Percentiles rank a stretch among this genome's conserved stretches.
phyloP scores from a whole-genome alignment of 2,888 invertebrate genomes.

The Criorhina ranunculi region DNA sequence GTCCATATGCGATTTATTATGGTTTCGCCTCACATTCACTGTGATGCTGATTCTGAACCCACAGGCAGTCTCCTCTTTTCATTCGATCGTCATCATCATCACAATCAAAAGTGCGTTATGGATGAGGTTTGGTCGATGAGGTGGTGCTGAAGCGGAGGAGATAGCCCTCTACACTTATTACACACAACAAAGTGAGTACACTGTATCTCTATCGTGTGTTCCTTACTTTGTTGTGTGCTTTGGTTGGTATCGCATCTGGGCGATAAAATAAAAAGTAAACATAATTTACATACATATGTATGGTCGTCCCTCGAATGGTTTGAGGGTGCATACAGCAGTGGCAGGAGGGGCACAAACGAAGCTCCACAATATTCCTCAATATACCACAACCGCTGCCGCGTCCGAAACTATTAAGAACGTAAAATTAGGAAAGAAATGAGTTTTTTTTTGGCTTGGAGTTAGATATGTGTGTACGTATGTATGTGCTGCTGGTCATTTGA shows the following conservation, averaged over 20 bases:
- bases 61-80: neutral
- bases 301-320: constrained; percentile 46
- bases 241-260: constrained; percentile 63
- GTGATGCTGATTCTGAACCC: neutral
- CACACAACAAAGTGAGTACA: constrained; percentile 47
- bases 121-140: neutral
- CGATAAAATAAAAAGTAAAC: constrained; percentile 73
- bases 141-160: constrained; percentile 13
- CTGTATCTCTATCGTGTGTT: constrained; percentile 35
- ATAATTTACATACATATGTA: constrained; percentile 71
- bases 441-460: constrained; percentile 52
- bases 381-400: no score
- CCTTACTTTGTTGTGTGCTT: constrained; percentile 31
- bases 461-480: constrained; percentile 35
- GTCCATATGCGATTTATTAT: neutral
- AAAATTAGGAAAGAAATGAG: constrained; percentile 68
- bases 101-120: constrained; percentile 13
- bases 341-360: neutral
- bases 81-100: constrained; percentile 26
- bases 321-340: constrained; percentile 33
- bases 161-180: constrained; percentile 1
- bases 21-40: neutral
- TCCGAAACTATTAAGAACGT: constrained; percentile 64
- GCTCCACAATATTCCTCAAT: constrained; percentile 42
- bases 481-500: constrained; percentile 35